Percentiles rank a stretch among this genome's conserved stretches.
These are phyloP conservation scores for Monochamus alternatus DNA, from an alignment of 2,888 invertebrate genomes.

Conservation along the genomic window DNA sequence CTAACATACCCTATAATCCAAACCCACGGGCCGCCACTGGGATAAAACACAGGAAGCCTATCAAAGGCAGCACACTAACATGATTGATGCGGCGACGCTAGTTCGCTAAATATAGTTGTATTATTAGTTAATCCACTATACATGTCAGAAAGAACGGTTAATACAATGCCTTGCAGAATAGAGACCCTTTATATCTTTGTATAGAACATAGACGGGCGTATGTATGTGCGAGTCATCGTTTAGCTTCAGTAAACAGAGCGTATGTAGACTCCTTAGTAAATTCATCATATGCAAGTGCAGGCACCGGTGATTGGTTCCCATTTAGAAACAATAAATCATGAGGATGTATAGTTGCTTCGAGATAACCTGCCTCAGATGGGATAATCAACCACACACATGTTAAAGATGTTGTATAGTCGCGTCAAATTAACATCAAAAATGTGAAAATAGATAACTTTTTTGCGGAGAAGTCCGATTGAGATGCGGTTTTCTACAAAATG, in stretches of 20 bases:
- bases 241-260: background rate
- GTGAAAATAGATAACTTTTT: too few species aligned
- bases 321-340: background rate
- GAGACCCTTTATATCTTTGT: constrained; percentile 2
- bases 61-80: background rate
- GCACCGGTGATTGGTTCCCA: background rate
- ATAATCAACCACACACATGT: too few species aligned
- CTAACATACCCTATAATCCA: too few species aligned
- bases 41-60: background rate
- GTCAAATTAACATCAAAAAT: too few species aligned
- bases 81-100: background rate
- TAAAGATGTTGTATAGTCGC: too few species aligned
- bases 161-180: background rate
- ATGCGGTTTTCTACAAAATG: too few species aligned
- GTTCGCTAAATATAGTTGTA: constrained; percentile 1
- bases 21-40: too few species aligned
- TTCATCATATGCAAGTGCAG: background rate
- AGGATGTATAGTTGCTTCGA: too few species aligned
- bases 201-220: background rate
- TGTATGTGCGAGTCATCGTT: background rate
- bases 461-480: too few species aligned
- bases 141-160: background rate
- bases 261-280: background rate
- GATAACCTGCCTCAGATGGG: too few species aligned
- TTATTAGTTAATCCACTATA: background rate